Evolutionary conservation across 2,797 vertebrate species (phyloP), one percentile per base, ranked within the genome.

Genomic region (Pangasius mekongensis): DNA sequence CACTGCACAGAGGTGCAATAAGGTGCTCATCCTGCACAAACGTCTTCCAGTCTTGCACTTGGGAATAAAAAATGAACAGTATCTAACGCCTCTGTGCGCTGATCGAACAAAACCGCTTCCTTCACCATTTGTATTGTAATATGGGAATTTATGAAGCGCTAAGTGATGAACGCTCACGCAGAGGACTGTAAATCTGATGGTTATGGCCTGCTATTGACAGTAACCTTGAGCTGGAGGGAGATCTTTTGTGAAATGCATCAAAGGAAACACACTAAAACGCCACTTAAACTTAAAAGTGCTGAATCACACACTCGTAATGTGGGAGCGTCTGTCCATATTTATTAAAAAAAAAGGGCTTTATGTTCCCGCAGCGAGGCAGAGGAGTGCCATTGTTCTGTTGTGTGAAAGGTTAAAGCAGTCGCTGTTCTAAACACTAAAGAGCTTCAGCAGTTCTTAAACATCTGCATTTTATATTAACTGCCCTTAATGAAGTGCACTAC

Each of bases 131-230:
- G 56, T 64, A 86, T 49, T 64, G 84, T 86, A 86, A 64, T 86
- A 60, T n/a, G n/a, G 49, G 86, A 20, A 82, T 71, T 84, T 84
- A 88, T 76, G 82, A 43, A 22, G 71, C 82, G 3, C 60, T 88
- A 88, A 88, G 87, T 82, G 84, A 66, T 89, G 87, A 90, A 86
- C 49, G 69, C 80, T 85, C 62, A 39, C 85, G 82, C 73, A 39
- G 76, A 78, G 60, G 74, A 62, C 88, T 76, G 54, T 91, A 87
- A 89, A 89, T 88, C 89, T 87, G 80, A 43, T 3, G 30, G 56
- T 87, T 85, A 85, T 71, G 47, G 43, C 83, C 64, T 56, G 56
- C 49, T 86, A 87, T 84, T 90, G 91, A 92, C 91, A 89, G 87
- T 71, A 82, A 83, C 84, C 87, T 88, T 82, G 85, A 89, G 58